Percentiles rank a stretch among this genome's conserved stretches.
Conservation (phyloP, 2,113 vertebrate species). For the Sinocyclocheilus maitianheensis region DNA sequence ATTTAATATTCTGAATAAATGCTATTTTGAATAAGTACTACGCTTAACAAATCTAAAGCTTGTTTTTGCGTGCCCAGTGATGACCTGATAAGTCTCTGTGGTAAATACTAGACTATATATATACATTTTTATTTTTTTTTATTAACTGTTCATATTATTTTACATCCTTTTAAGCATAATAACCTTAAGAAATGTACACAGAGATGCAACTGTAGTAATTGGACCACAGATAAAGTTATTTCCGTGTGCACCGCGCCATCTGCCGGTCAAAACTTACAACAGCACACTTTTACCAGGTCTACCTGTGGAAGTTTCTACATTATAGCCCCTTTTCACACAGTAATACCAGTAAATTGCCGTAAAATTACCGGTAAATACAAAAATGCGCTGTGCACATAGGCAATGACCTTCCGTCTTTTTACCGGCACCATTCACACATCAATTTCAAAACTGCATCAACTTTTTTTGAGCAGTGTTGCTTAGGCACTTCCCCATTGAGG, state of each 20-base stretch:
- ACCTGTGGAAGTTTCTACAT: neutral
- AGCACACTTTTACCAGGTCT: neutral
- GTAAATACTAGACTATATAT: neutral
- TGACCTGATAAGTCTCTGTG: neutral
- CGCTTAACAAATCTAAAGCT: neutral
- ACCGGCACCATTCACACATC: too few relatives aligned
- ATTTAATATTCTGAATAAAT: neutral
- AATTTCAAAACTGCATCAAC: too few relatives aligned
- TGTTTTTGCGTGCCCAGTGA: neutral
- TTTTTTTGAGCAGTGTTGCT: too few relatives aligned
- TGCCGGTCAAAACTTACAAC: neutral
- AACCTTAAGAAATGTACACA: neutral
- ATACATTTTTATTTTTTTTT: too few relatives aligned
- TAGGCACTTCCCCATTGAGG: too few relatives aligned
- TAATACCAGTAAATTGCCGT: too few relatives aligned
- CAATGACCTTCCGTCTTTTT: too few relatives aligned
- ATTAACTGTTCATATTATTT: neutral
- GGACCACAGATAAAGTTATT: neutral
- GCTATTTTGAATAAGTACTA: neutral
- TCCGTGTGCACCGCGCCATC: conserved; percentile 13
- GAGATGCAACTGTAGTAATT: neutral
- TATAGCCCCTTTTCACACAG: too few relatives aligned
- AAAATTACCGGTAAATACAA: too few relatives aligned
- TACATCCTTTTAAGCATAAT: neutral
- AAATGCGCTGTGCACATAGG: too few relatives aligned